These are phyloP conservation scores for Tenthredo mesomela DNA, from an alignment of 2,888 invertebrate genomes.

Conservation along the genomic window DNA sequence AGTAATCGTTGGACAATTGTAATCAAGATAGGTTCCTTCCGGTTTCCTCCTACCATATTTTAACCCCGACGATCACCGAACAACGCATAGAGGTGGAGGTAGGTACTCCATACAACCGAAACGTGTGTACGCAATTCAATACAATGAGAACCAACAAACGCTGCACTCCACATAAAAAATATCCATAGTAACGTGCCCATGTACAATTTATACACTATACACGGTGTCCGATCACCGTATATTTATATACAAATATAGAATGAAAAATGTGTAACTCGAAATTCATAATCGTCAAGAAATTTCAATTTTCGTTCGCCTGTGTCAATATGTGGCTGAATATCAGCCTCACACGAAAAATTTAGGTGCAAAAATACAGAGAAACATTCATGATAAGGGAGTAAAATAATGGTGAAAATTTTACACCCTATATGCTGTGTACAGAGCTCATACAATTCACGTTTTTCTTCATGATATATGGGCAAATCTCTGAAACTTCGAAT, in stretches of 20 bases:
- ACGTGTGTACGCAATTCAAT: not conserved
- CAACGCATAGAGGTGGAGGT: not conserved
- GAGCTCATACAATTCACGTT: constrained; percentile 23
- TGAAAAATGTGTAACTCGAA: not conserved
- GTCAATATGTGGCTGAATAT: too few species aligned
- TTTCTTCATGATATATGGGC: constrained; percentile 18
- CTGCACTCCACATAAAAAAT: constrained; percentile 4
- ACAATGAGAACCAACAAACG: constrained; percentile 22
- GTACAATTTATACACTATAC: not conserved
- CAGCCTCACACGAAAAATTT: too few species aligned
- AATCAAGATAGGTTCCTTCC: constrained; percentile 65
- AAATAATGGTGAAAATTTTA: not conserved
- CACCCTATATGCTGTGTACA: constrained; percentile 15
- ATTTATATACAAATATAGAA: not conserved
- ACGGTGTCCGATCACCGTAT: not conserved
- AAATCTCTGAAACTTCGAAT: too few species aligned
- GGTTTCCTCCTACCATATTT: constrained; percentile 52
- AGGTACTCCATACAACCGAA: constrained; percentile 19
- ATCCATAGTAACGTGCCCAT: not conserved
- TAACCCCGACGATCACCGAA: not conserved
- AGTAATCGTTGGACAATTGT: constrained; percentile 63
- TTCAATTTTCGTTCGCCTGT: not conserved
- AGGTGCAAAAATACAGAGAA: too few species aligned
- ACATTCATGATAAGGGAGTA: not conserved
- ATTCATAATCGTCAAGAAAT: not conserved